A percentile compares a stretch with the other conserved stretches of the same genome.
These are phyloP conservation scores for Saccostrea cuccullata DNA, from an alignment of 1,140 invertebrate genomes.

Conservation along the genomic window DNA sequence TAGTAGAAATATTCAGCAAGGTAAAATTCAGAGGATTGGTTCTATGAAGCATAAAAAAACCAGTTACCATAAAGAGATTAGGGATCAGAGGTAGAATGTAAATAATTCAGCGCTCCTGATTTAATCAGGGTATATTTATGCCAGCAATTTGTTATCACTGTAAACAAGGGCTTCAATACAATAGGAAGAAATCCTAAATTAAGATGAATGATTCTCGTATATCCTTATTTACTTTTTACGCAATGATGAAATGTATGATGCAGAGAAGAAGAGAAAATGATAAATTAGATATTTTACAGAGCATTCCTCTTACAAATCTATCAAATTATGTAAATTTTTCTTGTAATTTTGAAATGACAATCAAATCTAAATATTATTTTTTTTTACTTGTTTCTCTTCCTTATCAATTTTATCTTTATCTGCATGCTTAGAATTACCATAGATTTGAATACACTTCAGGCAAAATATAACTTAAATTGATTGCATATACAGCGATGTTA, in stretches of 20 bases:
- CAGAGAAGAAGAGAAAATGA: too few species aligned
- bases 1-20: not conserved
- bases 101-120: not conserved
- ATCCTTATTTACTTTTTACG: not conserved
- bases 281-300: too few species aligned
- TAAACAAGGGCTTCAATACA: not conserved
- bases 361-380: too few species aligned
- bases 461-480: too few species aligned
- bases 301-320: too few species aligned
- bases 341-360: too few species aligned
- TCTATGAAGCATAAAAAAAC: not conserved
- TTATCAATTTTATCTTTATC: too few species aligned
- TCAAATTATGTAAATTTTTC: too few species aligned
- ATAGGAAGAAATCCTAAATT: not conserved
- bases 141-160: not conserved
- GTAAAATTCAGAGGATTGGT: not conserved
- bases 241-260: not conserved
- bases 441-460: too few species aligned
- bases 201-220: not conserved
- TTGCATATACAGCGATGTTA: too few species aligned
- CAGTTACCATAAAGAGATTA: not conserved
- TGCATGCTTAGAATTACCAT: too few species aligned
- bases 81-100: not conserved
- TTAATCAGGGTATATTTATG: constrained; percentile 13
- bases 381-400: too few species aligned